Evolutionary conservation across 1,140 invertebrate species (phyloP).

Genomic region (Tetragonula clypearis): DNA sequence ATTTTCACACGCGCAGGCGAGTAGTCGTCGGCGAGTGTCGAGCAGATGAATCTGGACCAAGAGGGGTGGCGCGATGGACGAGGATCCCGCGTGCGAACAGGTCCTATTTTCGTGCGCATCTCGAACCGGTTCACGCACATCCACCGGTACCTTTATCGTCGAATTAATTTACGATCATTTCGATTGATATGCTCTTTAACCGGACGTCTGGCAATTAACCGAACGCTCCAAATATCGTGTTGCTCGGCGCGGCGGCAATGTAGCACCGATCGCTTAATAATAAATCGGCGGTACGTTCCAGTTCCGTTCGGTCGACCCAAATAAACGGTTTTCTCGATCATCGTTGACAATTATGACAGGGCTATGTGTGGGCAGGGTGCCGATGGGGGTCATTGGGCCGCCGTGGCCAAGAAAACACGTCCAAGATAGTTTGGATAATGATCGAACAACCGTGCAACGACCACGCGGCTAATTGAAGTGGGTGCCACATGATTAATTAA

Average conservation of each 20-base stretch:
- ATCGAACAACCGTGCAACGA: slow-evolving; percentile 2
- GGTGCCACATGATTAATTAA: background rate
- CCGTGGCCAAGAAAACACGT: background rate
- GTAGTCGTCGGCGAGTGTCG: background rate
- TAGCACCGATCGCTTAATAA: slow-evolving; percentile 33
- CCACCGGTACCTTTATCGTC: slow-evolving; percentile 44
- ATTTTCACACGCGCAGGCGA: background rate
- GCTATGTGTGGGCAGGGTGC: background rate
- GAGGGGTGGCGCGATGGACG: background rate
- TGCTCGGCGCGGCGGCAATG: background rate
- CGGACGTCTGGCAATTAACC: slow-evolving; percentile 40
- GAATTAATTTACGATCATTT: slow-evolving; percentile 48
- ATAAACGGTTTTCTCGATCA: slow-evolving; percentile 37
- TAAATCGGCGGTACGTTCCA: slow-evolving; percentile 40
- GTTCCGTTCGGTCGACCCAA: slow-evolving; percentile 39
- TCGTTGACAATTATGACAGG: slow-evolving; percentile 44
- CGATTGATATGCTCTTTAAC: slow-evolving; percentile 42
- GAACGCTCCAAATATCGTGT: slow-evolving; percentile 38
- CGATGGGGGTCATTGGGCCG: slow-evolving; percentile 34
- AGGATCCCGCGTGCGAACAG: background rate
- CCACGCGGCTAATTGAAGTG: slow-evolving; percentile 10
- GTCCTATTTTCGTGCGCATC: slow-evolving; percentile 14
- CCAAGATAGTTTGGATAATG: slow-evolving; percentile 20
- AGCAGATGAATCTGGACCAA: background rate
- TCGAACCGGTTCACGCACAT: background rate